phyloP scores from a whole-genome alignment of 2,113 vertebrate genomes.

The Nycticorax nycticorax region DNA sequence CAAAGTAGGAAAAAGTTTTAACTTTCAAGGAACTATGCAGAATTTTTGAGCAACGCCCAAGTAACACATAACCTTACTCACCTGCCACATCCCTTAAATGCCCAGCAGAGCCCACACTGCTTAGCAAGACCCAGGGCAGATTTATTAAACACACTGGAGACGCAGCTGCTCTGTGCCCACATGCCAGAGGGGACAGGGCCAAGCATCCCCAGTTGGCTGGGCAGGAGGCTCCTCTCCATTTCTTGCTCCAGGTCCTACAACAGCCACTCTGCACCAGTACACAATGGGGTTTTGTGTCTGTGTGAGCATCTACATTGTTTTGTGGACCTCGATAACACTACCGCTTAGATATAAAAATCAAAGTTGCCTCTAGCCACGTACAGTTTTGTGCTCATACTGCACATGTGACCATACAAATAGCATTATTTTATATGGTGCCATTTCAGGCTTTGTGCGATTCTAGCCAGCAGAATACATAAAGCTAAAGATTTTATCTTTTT shows the following conservation, averaged over 20 bases:
- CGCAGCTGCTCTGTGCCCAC: neutral
- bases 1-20: constrained; percentile 1
- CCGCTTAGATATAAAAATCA: neutral
- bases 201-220: neutral
- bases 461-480: neutral
- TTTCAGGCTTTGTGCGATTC: neutral
- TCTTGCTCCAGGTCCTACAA: neutral
- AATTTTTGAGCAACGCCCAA: neutral
- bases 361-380: neutral
- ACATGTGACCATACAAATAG: neutral
- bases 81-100: neutral
- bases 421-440: neutral
- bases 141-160: neutral
- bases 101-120: neutral
- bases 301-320: neutral
- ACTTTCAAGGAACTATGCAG: neutral
- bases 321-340: neutral
- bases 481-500: neutral
- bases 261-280: neutral
- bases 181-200: neutral
- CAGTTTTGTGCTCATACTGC: neutral
- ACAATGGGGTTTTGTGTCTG: neutral
- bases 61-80: neutral
- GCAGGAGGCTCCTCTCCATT: neutral
- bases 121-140: neutral